Evolutionary conservation across 2,113 vertebrate genomes (phyloP).

Genomic region (Leptocoma aspasia): DNA sequence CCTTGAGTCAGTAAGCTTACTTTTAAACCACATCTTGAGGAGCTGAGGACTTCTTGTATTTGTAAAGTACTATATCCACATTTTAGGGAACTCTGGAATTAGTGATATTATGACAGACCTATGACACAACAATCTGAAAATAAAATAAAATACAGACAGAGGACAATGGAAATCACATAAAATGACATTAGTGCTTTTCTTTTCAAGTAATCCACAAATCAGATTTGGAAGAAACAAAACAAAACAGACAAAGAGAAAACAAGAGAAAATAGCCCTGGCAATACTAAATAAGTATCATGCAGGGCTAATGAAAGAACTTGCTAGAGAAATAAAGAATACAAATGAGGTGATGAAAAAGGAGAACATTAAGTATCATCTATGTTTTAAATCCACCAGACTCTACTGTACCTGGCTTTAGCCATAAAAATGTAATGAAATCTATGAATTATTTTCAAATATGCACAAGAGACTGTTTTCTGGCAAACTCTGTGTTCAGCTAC

Average conservation of each 20-base stretch:
- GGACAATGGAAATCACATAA: background rate
- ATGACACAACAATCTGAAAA: background rate
- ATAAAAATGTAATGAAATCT: background rate
- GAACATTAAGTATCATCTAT: background rate
- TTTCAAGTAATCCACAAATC: background rate
- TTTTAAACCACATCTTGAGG: background rate
- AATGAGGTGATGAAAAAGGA: slow-evolving; percentile 2
- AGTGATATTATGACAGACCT: background rate
- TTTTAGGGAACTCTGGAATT: background rate
- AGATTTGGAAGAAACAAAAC: slow-evolving; percentile 14
- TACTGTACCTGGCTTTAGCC: background rate
- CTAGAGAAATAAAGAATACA: slow-evolving; percentile 15
- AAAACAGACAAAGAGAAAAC: background rate
- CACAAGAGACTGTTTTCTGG: background rate
- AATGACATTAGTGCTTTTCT: background rate
- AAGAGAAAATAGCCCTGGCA: background rate
- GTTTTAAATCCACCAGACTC: background rate
- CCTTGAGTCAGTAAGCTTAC: background rate
- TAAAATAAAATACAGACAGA: background rate
- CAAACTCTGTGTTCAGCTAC: background rate
- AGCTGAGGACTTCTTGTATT: background rate
- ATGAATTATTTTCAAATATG: background rate
- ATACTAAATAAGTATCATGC: background rate
- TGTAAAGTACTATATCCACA: background rate
- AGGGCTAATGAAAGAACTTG: slow-evolving; percentile 10